A percentile compares a stretch with the other conserved stretches of the same genome.
Evolutionary conservation across 2,888 invertebrate species (phyloP).

Genomic region (Anaspis maculata): DNA sequence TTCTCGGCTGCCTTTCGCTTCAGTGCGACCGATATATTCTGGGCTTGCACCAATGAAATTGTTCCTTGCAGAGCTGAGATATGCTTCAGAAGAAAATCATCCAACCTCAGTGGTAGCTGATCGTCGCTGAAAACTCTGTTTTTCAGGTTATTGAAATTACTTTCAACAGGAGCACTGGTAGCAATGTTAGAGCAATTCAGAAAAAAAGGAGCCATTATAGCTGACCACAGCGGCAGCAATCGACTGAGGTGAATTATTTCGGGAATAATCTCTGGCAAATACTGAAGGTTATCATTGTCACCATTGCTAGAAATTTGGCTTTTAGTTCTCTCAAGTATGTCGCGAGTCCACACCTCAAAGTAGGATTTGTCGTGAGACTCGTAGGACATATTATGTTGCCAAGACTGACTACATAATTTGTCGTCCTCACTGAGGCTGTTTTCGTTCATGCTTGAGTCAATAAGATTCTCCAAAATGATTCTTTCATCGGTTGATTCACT

Average conservation of each 20-base stretch:
- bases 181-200: neutral
- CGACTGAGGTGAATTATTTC: constrained; percentile 10
- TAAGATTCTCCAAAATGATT: neutral
- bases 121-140: neutral
- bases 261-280: constrained; percentile 9
- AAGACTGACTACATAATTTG: neutral
- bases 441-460: neutral
- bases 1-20: no score
- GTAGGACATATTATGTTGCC: neutral
- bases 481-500: no score
- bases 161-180: constrained; percentile 1
- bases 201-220: constrained; percentile 8
- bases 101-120: neutral
- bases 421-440: no score
- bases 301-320: constrained; percentile 7
- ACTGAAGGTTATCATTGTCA: constrained; percentile 12
- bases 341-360: neutral
- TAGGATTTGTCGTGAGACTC: no score
- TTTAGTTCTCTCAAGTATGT: constrained; percentile 1
- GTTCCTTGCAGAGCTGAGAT: constrained; percentile 1
- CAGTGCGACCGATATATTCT: no score
- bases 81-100: neutral
- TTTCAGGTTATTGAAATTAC: neutral
- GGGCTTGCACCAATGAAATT: constrained; percentile 13
- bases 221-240: constrained; percentile 12